These are phyloP conservation scores for Sclerodermus sp. DNA, from an alignment of 2,888 invertebrate genomes.

Conservation along the genomic window DNA sequence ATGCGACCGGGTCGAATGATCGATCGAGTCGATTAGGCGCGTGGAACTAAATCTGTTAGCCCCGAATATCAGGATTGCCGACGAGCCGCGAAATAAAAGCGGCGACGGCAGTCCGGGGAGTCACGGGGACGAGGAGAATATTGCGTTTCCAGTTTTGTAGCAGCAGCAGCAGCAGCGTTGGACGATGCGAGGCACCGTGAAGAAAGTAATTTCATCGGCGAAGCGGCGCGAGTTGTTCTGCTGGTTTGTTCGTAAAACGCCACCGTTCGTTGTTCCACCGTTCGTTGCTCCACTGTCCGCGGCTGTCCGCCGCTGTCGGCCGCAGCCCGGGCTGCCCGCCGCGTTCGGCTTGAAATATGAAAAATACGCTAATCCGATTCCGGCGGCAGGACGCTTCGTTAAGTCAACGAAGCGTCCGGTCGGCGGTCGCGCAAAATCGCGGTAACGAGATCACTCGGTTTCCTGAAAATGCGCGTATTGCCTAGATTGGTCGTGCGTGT, in stretches of 20 bases:
- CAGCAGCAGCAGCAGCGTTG: too few species aligned
- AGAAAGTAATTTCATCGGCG: neutral
- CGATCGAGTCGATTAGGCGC: too few species aligned
- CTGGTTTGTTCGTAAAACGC: conserved; percentile 16
- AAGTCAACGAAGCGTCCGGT: conserved; percentile 8
- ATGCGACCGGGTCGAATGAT: too few species aligned
- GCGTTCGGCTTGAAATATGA: conserved; percentile 4
- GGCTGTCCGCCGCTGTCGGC: neutral
- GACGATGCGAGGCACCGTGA: too few species aligned
- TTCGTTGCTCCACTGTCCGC: too few species aligned
- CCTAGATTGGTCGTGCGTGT: too few species aligned
- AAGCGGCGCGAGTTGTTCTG: conserved; percentile 21
- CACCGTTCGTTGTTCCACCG: conserved; percentile 1
- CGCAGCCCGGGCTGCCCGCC: neutral
- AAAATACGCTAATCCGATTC: conserved; percentile 9
- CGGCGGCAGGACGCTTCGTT: conserved; percentile 7
- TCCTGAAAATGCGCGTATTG: neutral
- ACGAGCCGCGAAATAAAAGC: too few species aligned
- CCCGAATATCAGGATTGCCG: too few species aligned
- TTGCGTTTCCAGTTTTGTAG: too few species aligned
- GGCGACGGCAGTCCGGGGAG: too few species aligned
- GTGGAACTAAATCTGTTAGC: too few species aligned
- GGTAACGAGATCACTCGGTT: conserved; percentile 11
- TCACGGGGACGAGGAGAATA: too few species aligned
- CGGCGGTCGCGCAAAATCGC: conserved; percentile 13